Base-by-base conservation (phyloP, 92 coral and sea anemone species). In the Zoanthus gigantus region DNA sequence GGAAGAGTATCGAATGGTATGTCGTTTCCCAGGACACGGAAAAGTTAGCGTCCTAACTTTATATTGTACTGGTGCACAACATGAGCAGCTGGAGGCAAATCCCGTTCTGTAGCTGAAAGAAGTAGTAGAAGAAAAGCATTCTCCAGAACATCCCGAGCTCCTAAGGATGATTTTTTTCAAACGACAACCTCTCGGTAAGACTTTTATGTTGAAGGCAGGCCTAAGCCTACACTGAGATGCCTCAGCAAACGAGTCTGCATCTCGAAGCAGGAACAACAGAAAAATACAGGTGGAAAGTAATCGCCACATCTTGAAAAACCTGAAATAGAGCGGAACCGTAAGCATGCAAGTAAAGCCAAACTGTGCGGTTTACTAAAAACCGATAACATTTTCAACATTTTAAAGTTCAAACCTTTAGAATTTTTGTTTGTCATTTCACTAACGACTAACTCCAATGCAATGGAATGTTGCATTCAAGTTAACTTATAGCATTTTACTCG, bases 61-160 rank as follows among this genome's bases (percentile, higher is more conserved):
- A 37, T 78, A 74, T 87, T 78, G 60, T 45, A 93, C 88, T 29
- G 99, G 99, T 28, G 96, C 93, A 84, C 99, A 97, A 72, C 99
- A 97, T 29, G 98, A 94, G 80, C 99, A 97, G 86, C 96, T 91
- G 23, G 93, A 88, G 29, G 97, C 98, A 81, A 97, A 90, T n/a
- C 94, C 96, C 53, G 83, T 74, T 53, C 89, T 79, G 87, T 88
- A n/a, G 82, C 87, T 53, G 88, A 87, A 82, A 67, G 99, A 96
- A 88, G 86, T 93, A 11, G 96, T 96, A 29, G 99, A 95, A 3
- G 99, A 97, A 76, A 95, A 82, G 86, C 99, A 97, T 78, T 88
- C 90, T 46, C 99, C 99, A 32, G 86, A 83, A 82, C 99, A 97
- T 45, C 98, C 99, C 80, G 17, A 7, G 47, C 93, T 94, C 84